Evolutionary conservation across 2,888 invertebrate genomes (phyloP), one percentile per base, ranked within the genome.

Genomic region (Hypercompe scribonia): DNA sequence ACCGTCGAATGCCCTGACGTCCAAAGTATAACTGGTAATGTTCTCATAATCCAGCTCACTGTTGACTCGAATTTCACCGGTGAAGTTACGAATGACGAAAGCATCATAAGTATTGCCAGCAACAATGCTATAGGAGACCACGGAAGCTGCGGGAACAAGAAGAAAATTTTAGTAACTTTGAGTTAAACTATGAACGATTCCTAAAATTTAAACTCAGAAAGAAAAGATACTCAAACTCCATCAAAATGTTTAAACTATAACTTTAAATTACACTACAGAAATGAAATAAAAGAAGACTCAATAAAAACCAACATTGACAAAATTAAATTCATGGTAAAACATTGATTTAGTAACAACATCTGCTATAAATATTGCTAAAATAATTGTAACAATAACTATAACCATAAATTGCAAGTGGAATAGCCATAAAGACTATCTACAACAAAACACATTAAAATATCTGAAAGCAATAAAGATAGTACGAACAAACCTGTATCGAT

Each of bases 31-130:
- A 87, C 97, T 97, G n/a, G 97, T 98, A 36, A 97, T 97, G 78
- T 97, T 97, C 91, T 99, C 99, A 88, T 98, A 99, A 91, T 99
- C 98, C 68, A 99, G 91, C 50, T 96, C 96, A 72, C 96, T 97
- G 83, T 98, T 97, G 0, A 98, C 98, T 70, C 97, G 96, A 71
- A 99, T 98, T 89, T 98, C 97, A 0, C 99, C 99, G 0, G 99
- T 98, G 81, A 97, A 96, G 78, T 97, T 97, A 85, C 98, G 97
- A 78, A 99, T 99, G 78, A 97, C 96, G 90, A 99, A 99, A 0
- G 98, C 98, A 82, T 98, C 97, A 73, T 97, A 97, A 0, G 97
- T 97, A 90, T 99, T 99, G 0, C 99, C 99, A 67, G 97, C 97
- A 11, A 97, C 97, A 70, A 99, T 99, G 82, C 97, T 98, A 91